phyloP scores from a whole-genome alignment of 2,888 invertebrate genomes.

The Falcaria lacertinaria region DNA sequence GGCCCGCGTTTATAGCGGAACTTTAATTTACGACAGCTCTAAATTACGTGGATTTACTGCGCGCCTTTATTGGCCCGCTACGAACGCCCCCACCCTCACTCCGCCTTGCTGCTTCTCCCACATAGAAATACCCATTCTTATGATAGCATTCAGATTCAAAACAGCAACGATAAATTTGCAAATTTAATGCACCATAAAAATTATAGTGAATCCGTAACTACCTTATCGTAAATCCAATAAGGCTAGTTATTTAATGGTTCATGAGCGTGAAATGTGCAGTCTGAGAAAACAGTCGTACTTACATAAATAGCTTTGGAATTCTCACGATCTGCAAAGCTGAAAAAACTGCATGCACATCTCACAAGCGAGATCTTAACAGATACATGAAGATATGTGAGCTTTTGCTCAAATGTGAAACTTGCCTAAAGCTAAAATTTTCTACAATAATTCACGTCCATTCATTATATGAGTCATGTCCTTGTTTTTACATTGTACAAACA shows the following conservation, averaged over 20 bases:
- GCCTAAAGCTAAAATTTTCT: neutral
- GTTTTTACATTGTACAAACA: conserved; percentile 36
- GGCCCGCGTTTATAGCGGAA: conserved; percentile 72
- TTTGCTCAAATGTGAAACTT: neutral
- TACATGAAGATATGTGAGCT: neutral
- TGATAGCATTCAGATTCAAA: conserved; percentile 40
- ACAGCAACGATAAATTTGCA: conserved; percentile 49
- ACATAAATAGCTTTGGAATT: too few relatives aligned
- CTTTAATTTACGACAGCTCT: conserved; percentile 76
- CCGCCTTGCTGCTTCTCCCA: conserved; percentile 42
- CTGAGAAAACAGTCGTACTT: neutral
- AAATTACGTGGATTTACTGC: conserved; percentile 79
- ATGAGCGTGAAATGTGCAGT: conserved; percentile 12
- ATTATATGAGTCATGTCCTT: conserved; percentile 46
- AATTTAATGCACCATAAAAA: conserved; percentile 50
- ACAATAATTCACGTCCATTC: conserved; percentile 16
- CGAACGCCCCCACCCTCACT: conserved; percentile 51
- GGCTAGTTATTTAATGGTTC: conserved; percentile 5
- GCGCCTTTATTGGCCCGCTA: conserved; percentile 74
- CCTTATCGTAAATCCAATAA: neutral
- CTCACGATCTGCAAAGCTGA: too few relatives aligned
- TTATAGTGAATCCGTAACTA: conserved; percentile 33
- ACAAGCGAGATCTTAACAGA: too few relatives aligned
- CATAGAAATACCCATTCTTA: conserved; percentile 41
- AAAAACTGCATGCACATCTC: too few relatives aligned